Percentiles rank a stretch among this genome's conserved stretches.
Conservation (phyloP, 2,888 invertebrate genomes). For the Digitonthophagus gazella region DNA sequence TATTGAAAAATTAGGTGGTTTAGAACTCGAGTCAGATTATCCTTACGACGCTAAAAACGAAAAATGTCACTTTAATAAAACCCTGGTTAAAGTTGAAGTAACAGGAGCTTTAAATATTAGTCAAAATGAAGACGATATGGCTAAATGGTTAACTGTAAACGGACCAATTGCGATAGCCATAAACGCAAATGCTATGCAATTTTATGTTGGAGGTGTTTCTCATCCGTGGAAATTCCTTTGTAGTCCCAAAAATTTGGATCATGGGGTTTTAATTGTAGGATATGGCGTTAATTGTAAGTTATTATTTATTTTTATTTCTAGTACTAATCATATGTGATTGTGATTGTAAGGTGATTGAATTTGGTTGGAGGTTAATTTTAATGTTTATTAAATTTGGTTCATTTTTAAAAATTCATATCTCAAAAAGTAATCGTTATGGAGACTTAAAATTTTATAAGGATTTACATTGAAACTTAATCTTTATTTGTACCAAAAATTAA, state of each 20-base stretch:
- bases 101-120: conserved; percentile 82
- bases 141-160: conserved; percentile 81
- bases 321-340: too few species aligned
- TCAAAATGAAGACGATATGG: conserved; percentile 85
- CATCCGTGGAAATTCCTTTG: conserved; percentile 88
- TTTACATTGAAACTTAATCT: too few species aligned
- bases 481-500: too few species aligned
- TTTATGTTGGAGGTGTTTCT: conserved; percentile 91
- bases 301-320: neutral
- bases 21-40: conserved; percentile 87
- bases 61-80: conserved; percentile 72
- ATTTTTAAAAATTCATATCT: too few species aligned
- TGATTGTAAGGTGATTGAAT: too few species aligned
- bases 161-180: conserved; percentile 95
- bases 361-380: too few species aligned
- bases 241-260: conserved; percentile 74
- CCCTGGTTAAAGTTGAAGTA: conserved; percentile 64
- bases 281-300: conserved; percentile 75
- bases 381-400: too few species aligned
- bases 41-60: conserved; percentile 85
- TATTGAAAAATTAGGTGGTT: conserved; percentile 82
- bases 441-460: too few species aligned
- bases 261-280: conserved; percentile 95
- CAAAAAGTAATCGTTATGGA: too few species aligned
- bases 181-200: conserved; percentile 96